phyloP scores from a whole-genome alignment of 1,140 invertebrate species.

The Drosophila pseudoobscura region DNA sequence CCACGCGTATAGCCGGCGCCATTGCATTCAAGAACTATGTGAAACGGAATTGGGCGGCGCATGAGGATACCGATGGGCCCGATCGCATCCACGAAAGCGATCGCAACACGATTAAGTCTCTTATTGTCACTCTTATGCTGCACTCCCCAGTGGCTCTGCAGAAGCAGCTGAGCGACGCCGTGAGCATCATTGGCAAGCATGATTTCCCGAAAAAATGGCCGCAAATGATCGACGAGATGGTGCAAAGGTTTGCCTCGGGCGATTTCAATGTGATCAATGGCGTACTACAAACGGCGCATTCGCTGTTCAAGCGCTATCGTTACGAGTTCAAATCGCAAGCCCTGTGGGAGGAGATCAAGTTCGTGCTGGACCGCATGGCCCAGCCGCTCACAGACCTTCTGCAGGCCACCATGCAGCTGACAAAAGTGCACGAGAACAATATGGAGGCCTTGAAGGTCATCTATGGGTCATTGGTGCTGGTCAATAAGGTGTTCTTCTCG shows the following conservation, averaged over 20 bases:
- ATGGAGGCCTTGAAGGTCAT: conserved; percentile 92
- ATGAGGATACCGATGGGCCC: conserved; percentile 89
- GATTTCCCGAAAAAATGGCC: conserved; percentile 99
- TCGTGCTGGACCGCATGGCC: conserved; percentile 96
- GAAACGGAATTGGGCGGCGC: conserved; percentile 93
- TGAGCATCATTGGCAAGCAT: conserved; percentile 96
- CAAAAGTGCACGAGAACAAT: conserved; percentile 91
- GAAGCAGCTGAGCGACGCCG: conserved; percentile 97
- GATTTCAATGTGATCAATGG: conserved; percentile 98
- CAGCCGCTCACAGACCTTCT: conserved; percentile 96
- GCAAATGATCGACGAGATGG: conserved; percentile 93
- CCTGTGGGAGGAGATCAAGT: conserved; percentile 98
- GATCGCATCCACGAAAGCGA: conserved; percentile 93
- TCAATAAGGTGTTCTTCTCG: conserved; percentile 98
- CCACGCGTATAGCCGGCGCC: conserved; percentile 93
- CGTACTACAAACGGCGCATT: conserved; percentile 96
- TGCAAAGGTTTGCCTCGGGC: conserved; percentile 94
- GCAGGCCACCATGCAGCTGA: conserved; percentile 93
- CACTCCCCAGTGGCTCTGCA: conserved; percentile 95
- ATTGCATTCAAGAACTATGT: conserved; percentile 98
- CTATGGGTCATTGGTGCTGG: conserved; percentile 93
- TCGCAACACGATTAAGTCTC: conserved; percentile 90
- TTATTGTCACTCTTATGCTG: conserved; percentile 96
- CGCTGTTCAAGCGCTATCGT: conserved; percentile 97
- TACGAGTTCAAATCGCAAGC: conserved; percentile 97